Evolutionary conservation across 2,797 vertebrate species (phyloP), one percentile per base, ranked within the genome.

Genomic region (Mastacembelus armatus): DNA sequence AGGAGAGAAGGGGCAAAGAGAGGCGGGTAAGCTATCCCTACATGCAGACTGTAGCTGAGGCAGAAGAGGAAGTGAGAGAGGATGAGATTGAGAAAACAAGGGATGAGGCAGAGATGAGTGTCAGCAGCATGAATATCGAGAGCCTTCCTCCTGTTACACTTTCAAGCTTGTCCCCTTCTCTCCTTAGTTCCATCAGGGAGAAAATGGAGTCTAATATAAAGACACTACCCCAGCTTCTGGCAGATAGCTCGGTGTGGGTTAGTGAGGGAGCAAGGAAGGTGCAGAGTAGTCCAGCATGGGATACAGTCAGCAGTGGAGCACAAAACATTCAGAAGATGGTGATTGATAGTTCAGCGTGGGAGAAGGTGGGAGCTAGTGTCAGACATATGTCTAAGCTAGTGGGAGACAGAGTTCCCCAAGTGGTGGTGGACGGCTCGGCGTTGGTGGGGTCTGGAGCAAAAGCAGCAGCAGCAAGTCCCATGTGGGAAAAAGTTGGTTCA

Each of bases 31-130:
- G 51, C 16, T 55, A 73, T 68, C 27, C 66, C 12, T 66, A 75
- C 79, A 85, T 94, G 81, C 87, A 91, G 74, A 60, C 86, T 47
- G 72, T 94, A 61, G 68, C 82, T 2, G 84, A 93, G 49, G 59
- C 82, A 32, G 88, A 90, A 30, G 86, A 87, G 54, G 88, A 86
- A 66, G 60, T 84, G 63, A 81, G 48, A 30, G 81, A 86, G 49
- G 83, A 85, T 9, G 91, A 88, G 76, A 78, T 89, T 54, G 89
- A 90, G 72, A 65, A 79, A 84, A 83, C 71, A 2, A 88, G 90
- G 63, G 83, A 77, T 14, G 89, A 91, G 79, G 90, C 91, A 6
- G 91, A 93, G 66, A 88, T 74, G 65, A 88, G 67, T 47, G 84
- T 90, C 4, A 76, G 79, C 27, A 38, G 62, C 1, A 81, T 70